These are phyloP conservation scores for Myiopsitta monachus DNA, from an alignment of 2,113 vertebrate genomes.

Conservation along the genomic window DNA sequence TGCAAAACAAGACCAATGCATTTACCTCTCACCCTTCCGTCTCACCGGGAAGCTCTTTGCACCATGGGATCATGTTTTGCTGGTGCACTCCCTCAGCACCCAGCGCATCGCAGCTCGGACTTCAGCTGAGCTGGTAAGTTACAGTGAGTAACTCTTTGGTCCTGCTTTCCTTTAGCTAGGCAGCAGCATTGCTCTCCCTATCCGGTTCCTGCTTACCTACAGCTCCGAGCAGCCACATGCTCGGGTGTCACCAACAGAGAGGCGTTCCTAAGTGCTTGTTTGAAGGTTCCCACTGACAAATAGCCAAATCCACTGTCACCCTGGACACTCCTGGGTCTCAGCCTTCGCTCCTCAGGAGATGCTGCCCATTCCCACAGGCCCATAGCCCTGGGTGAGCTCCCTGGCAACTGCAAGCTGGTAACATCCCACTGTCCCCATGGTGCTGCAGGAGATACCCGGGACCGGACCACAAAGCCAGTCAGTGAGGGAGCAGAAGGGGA, in stretches of 20 bases:
- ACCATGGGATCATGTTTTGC: not conserved
- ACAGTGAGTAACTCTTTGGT: not conserved
- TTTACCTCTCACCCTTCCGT: not conserved
- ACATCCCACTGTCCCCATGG: not conserved
- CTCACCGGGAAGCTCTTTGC: not conserved
- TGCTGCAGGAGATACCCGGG: not conserved
- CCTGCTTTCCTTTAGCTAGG: not conserved
- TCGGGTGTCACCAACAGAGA: rapidly evolving
- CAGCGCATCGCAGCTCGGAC: not conserved
- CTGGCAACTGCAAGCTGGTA: not conserved
- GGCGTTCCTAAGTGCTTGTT: not conserved
- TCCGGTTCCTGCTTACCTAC: not conserved
- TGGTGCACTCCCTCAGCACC: not conserved
- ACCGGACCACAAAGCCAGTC: not conserved
- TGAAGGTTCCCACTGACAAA: not conserved
- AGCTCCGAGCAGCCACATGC: not conserved
- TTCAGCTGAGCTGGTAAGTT: not conserved
- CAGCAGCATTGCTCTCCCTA: not conserved
- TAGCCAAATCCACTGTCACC: too few species aligned
- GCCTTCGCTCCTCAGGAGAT: not conserved
- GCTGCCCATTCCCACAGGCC: rapidly evolving
- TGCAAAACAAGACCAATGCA: not conserved
- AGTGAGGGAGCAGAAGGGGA: not conserved
- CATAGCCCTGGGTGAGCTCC: not conserved
- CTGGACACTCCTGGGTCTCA: not conserved